Conservation (phyloP, 2,797 vertebrate species). For the Hephaestus fuliginosus region DNA sequence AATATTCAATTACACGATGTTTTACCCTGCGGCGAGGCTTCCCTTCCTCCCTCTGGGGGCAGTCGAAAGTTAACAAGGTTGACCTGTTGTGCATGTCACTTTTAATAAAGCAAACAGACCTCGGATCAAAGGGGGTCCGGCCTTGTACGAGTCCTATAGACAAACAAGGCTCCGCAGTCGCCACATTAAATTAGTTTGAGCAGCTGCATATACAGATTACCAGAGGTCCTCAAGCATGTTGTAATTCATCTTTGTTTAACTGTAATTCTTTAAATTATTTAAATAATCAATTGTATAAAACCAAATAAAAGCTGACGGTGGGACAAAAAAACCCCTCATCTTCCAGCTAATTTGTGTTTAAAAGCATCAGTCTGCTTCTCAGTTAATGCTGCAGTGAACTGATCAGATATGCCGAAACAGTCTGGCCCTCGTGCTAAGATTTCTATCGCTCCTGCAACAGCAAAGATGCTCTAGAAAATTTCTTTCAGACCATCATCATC, state of each 20-base stretch:
- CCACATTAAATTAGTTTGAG: not conserved
- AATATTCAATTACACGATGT: slow-evolving; percentile 10
- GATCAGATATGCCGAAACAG: not conserved
- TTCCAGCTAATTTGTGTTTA: not conserved
- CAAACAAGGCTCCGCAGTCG: not conserved
- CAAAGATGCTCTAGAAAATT: not conserved
- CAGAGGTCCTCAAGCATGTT: too few species aligned
- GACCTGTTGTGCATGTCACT: slow-evolving; percentile 7
- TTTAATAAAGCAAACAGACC: slow-evolving; percentile 37
- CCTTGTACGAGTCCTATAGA: slow-evolving; percentile 2
- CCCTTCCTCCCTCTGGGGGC: not conserved
- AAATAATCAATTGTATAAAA: not conserved
- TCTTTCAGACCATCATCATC: not conserved
- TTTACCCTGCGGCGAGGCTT: slow-evolving; percentile 10
- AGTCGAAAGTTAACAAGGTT: slow-evolving; percentile 21
- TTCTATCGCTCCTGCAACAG: slow-evolving; percentile 3
- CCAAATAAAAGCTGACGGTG: not conserved
- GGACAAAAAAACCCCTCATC: not conserved
- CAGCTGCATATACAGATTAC: not conserved
- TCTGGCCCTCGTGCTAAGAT: not conserved
- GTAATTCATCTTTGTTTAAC: too few species aligned
- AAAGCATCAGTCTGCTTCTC: not conserved
- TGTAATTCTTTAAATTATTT: not conserved
- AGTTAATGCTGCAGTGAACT: not conserved
- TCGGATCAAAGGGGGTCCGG: not conserved